Percentiles rank a stretch among this genome's conserved stretches.
Evolutionary conservation across 2,888 invertebrate genomes (phyloP).

Genomic region (Penaeus monodon): DNA sequence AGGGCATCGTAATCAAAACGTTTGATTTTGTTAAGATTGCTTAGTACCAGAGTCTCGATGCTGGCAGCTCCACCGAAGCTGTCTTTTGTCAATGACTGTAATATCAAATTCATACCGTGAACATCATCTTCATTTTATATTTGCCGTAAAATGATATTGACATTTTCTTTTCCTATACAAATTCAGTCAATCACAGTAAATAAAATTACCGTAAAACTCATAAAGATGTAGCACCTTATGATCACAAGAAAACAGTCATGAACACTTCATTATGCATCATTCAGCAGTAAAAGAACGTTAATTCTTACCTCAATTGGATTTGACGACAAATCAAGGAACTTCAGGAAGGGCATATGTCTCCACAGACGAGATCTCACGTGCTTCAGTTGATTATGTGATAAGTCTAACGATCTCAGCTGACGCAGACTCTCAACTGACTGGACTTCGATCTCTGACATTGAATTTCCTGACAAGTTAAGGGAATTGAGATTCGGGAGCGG

Average conservation of each 20-base stretch:
- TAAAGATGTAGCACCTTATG: too few relatives aligned
- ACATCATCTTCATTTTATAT: too few relatives aligned
- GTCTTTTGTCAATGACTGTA: slow-evolving; percentile 66
- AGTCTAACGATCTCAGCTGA: slow-evolving; percentile 78
- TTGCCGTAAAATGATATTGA: too few relatives aligned
- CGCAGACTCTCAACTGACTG: slow-evolving; percentile 75
- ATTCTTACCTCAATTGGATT: slow-evolving; percentile 80
- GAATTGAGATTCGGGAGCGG: slow-evolving; percentile 82
- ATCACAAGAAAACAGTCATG: too few relatives aligned
- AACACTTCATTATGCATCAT: too few relatives aligned
- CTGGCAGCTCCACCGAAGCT: slow-evolving; percentile 66
- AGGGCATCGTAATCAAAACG: slow-evolving; percentile 83
- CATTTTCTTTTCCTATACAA: too few relatives aligned
- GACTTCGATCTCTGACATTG: slow-evolving; percentile 79
- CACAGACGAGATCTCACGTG: slow-evolving; percentile 68
- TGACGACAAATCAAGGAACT: slow-evolving; percentile 82
- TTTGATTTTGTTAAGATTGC: slow-evolving; percentile 80
- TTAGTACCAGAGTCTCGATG: slow-evolving; percentile 75
- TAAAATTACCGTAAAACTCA: too few relatives aligned
- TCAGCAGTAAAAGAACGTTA: too few relatives aligned
- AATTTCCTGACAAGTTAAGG: slow-evolving; percentile 85
- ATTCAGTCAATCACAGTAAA: too few relatives aligned
- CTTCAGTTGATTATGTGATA: slow-evolving; percentile 83
- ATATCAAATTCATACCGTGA: not conserved
- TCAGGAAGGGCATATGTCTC: slow-evolving; percentile 77